A percentile compares a stretch with the other conserved stretches of the same genome.
phyloP scores from a whole-genome alignment of 2,113 vertebrate genomes.

The Brachirus orientalis region DNA sequence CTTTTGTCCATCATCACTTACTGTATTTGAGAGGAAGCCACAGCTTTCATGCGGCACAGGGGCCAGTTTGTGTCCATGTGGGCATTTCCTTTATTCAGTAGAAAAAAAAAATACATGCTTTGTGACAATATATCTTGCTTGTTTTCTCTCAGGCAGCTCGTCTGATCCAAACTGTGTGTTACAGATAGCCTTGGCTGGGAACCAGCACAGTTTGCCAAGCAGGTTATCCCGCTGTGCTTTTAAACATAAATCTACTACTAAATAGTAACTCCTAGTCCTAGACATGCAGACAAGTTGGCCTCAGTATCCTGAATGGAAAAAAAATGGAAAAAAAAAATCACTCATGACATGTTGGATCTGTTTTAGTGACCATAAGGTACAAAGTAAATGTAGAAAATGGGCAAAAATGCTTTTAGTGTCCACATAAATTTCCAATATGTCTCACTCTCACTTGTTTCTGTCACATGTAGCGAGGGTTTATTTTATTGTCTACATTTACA shows the following conservation, averaged over 20 bases:
- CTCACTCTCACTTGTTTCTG: constrained; percentile 25
- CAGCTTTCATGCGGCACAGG: constrained; percentile 45
- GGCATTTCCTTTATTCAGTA: constrained; percentile 67
- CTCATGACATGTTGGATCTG: constrained; percentile 42
- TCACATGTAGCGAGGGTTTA: constrained; percentile 21
- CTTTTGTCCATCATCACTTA: constrained; percentile 67
- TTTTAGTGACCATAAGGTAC: constrained; percentile 24
- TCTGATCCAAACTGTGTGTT: constrained; percentile 59
- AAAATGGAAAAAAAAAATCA: constrained; percentile 24
- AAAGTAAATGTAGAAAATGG: constrained; percentile 10
- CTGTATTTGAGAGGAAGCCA: constrained; percentile 73
- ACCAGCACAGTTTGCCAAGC: constrained; percentile 69
- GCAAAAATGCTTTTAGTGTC: no score
- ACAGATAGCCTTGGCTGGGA: constrained; percentile 63
- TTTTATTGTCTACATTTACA: constrained; percentile 10
- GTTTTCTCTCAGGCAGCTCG: constrained; percentile 43
- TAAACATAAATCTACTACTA: constrained; percentile 75
- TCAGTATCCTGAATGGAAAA: constrained; percentile 48
- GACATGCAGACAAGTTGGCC: constrained; percentile 50
- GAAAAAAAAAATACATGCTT: constrained; percentile 28
- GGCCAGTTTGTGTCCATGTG: constrained; percentile 51
- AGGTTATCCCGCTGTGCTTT: constrained; percentile 73
- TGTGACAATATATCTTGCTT: constrained; percentile 50
- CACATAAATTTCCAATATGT: no score
- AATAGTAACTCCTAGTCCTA: constrained; percentile 59